Conservation (phyloP, 2,113 vertebrate genomes). For the Trogon surrucura region DNA sequence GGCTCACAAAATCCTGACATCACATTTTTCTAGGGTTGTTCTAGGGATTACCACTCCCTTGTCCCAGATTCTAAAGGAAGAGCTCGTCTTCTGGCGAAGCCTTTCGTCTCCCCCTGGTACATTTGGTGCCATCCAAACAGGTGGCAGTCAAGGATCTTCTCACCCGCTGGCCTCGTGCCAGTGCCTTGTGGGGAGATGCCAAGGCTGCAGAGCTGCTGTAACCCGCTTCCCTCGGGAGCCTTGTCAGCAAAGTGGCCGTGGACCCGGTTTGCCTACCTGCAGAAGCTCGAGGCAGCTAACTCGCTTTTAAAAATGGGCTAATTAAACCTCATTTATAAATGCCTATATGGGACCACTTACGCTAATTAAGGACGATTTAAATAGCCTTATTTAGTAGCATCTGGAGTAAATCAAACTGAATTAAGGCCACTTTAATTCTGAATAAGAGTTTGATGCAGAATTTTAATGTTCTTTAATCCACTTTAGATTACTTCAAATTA, state of each 20-base stretch:
- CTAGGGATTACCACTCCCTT: not conserved
- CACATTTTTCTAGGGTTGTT: constrained; percentile 24
- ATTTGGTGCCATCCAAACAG: not conserved
- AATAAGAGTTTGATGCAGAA: constrained; percentile 23
- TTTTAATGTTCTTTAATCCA: constrained; percentile 8
- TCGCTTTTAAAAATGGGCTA: not conserved
- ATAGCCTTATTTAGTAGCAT: constrained; percentile 25
- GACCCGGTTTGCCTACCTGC: not conserved
- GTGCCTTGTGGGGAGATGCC: not conserved
- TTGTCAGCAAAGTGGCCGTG: not conserved
- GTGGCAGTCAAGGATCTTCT: not conserved
- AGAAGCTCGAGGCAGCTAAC: not conserved
- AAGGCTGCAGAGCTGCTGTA: not conserved
- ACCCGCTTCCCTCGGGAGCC: not conserved
- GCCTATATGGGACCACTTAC: constrained; percentile 26
- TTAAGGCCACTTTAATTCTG: constrained; percentile 14
- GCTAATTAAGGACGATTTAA: constrained; percentile 41
- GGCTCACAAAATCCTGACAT: not conserved
- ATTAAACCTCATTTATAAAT: constrained; percentile 35
- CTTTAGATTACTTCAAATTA: not conserved
- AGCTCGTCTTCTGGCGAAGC: not conserved
- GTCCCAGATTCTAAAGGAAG: not conserved
- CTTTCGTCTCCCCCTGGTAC: not conserved
- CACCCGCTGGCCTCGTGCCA: not conserved
- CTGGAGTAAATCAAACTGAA: constrained; percentile 43